Base-by-base conservation (phyloP, 2,113 vertebrate genomes). In the Percina caprodes region DNA sequence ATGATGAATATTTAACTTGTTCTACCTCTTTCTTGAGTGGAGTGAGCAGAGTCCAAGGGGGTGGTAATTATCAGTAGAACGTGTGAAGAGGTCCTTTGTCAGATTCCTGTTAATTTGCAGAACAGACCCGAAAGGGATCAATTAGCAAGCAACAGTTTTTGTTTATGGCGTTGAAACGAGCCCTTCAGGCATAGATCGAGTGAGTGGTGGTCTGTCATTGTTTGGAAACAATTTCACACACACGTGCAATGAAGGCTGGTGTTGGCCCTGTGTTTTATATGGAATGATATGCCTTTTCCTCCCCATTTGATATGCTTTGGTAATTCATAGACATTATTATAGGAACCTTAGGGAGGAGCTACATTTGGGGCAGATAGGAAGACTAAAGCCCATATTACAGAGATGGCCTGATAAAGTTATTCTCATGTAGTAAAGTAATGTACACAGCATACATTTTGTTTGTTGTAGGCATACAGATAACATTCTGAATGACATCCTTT, bases 171-270 rank as follows among this genome's bases (percentile, higher is more conserved):
- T 56, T 72, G 68, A 46, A 59, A 73, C 24, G 1, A 69, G 46
- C 18, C 61, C 66, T 51, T 39, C 21, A 73, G 82, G 59, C 48
- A 21, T 33, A 42, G 19, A 73, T 65, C 23, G 15, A 52, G 35
- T 13, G 4, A 72, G 52, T 60, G 33, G 61, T 14, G 1, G 54
- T 70, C 69, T 68, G 69, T 73, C 71, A 63, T 59, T 85, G 66
- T 83, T 85, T 85, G 63, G 77, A 59, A 86, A 80, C 70, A 79
- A 72, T 85, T 83, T 88, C 42, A 39, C 66, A 83, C 80, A 68
- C 79, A 67, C 55, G 66, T 60, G 63, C 48, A 69, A 55, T 62
- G n/a, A 83, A 87, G 72, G 80, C 60, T 23, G 2, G 51, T 26
- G 42, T 61, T 71, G 70, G 79, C 74, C 65, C 70, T 54, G 39